These are phyloP conservation scores for Delichon dasypus DNA, from an alignment of 2,797 vertebrate species.

Conservation along the genomic window DNA sequence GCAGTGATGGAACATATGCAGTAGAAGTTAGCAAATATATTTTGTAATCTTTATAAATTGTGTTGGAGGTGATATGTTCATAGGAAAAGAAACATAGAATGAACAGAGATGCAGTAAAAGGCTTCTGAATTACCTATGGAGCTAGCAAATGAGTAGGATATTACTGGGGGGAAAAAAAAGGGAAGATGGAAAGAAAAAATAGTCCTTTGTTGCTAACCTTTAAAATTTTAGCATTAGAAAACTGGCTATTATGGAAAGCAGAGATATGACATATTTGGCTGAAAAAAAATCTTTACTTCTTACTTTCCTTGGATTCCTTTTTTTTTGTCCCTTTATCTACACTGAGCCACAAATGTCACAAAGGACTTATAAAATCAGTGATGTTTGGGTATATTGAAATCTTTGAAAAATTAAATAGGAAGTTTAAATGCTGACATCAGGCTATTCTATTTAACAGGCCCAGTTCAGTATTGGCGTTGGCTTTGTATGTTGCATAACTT, in stretches of 20 bases:
- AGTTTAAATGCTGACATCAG: background rate
- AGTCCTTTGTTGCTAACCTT: background rate
- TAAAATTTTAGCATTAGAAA: background rate
- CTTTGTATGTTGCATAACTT: background rate
- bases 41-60: background rate
- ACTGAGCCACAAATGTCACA: background rate
- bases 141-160: background rate
- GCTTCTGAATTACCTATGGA: background rate
- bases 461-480: background rate
- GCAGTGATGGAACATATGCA: background rate
- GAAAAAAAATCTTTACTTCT: background rate
- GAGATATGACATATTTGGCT: background rate
- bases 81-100: background rate
- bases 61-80: background rate
- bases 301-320: background rate
- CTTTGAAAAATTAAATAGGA: background rate
- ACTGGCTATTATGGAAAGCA: background rate
- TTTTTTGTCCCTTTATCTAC: background rate
- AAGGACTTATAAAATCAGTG: background rate
- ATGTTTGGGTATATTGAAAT: background rate
- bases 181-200: background rate
- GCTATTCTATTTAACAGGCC: background rate
- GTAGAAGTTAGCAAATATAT: background rate
- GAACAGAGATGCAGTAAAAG: background rate
- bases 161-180: background rate